Conservation (phyloP, 2,888 invertebrate species). For the Cataglyphis livida region DNA sequence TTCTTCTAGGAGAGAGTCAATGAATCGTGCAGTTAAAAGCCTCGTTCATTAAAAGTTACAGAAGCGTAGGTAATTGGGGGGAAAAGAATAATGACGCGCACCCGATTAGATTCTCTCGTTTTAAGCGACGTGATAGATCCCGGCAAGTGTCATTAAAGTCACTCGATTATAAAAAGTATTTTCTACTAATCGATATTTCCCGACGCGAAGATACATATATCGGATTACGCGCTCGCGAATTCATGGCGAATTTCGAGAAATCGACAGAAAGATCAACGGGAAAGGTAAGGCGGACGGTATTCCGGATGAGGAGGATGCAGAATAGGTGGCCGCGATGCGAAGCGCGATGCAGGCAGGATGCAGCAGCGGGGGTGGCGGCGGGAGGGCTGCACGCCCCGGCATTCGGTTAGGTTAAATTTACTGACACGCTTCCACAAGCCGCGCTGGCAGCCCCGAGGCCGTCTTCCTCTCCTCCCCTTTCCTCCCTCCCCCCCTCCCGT, state of each 20-base stretch:
- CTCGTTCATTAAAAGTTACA: conserved; percentile 55
- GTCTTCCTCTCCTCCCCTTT: conserved; percentile 44
- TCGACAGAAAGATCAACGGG: neutral
- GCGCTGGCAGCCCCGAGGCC: conserved; percentile 74
- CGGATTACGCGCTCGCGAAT: neutral
- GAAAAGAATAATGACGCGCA: conserved; percentile 47
- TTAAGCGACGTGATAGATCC: neutral
- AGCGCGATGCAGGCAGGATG: conserved; percentile 52
- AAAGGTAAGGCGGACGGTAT: neutral
- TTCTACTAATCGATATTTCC: too few species aligned
- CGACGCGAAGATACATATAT: too few species aligned
- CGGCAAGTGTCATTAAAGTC: neutral
- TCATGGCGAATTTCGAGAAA: neutral
- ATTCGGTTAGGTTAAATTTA: conserved; percentile 79
- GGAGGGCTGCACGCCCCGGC: conserved; percentile 62
- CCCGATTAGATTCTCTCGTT: conserved; percentile 48
- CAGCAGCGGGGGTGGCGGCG: neutral
- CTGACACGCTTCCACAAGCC: conserved; percentile 77
- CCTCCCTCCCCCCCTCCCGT: conserved; percentile 10
- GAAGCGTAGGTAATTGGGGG: conserved; percentile 61
- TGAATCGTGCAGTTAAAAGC: conserved; percentile 23
- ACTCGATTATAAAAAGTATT: too few species aligned
- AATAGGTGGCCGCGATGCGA: conserved; percentile 54
- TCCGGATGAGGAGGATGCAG: conserved; percentile 31
- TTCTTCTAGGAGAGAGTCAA: conserved; percentile 55